Base-by-base conservation (phyloP, 2,113 vertebrate species). In the Antennarius striatus region DNA sequence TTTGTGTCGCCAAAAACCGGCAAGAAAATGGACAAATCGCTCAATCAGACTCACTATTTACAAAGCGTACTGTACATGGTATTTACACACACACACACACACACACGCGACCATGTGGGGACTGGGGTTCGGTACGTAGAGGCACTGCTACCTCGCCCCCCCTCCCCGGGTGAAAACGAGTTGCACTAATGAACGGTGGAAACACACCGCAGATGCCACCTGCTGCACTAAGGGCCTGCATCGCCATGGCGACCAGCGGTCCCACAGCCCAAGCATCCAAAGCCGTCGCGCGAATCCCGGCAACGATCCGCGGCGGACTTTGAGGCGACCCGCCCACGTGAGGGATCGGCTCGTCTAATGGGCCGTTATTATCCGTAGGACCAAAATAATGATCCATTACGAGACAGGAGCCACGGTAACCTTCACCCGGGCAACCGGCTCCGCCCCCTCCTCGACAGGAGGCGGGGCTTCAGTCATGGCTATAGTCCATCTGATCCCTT, bases 391-490 rank as follows among this genome's bases (percentile, higher is more conserved):
- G 55, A 82, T 81, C 28, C 30, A 73, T 80, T 71, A 73, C 73
- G 77, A 54, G 59, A 75, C 81, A 72, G 64, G 64, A 63, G 78
- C 83, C 77, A 71, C 74, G 82, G 80, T 54, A 83, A 66, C 68
- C 80, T 82, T 73, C 15, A 76, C 63, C 76, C 83, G 56, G 85
- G 56, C 72, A 75, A 75, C 30, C 50, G 55, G 46, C 47, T 43
- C 63, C 43, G 15, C 22, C 3, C 47, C 47, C 4, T 0, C 6
- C 11, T 63, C 67, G 43, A 50, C 57, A 45, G 72, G 57, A 85
- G 77, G 68, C 85, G 85, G 84, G 84, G 84, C 88, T 90, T 89
- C 86, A 90, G 85, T 90, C 85, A 92, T 91, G 90, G 90, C 89
- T 91, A 82, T 88, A 88, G 91, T 92, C 88, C 47, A 61, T 84